Evolutionary conservation across 2,797 vertebrate genomes (phyloP).

Genomic region (Echiichthys vipera): DNA sequence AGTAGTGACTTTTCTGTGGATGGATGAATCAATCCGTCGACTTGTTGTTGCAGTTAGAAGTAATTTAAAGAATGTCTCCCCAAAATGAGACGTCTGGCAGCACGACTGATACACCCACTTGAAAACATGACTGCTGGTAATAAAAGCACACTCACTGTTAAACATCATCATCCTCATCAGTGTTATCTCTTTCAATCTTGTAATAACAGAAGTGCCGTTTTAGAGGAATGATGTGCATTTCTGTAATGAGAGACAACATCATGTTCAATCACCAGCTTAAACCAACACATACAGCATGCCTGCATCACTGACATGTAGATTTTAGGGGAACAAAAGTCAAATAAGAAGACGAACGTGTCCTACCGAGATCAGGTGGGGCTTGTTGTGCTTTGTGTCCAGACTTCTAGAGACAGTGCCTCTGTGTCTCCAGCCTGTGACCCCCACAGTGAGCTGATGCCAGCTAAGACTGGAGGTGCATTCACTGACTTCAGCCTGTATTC

Average conservation of each 20-base stretch:
- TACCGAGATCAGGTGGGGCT: conserved; percentile 79
- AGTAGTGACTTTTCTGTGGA: too few species aligned
- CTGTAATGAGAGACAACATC: background rate
- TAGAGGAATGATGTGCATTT: background rate
- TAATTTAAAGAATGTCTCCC: background rate
- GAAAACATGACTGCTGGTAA: background rate
- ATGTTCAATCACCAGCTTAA: too few species aligned
- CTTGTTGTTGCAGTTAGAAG: too few species aligned
- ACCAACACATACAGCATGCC: background rate
- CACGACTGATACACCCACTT: background rate
- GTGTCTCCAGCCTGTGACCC: conserved; percentile 49
- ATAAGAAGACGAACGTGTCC: conserved; percentile 51
- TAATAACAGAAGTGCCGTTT: background rate
- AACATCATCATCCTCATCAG: background rate
- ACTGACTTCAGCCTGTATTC: conserved; percentile 57
- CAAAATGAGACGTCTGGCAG: background rate
- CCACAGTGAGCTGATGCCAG: conserved; percentile 44
- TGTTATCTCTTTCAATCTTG: background rate
- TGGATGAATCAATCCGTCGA: too few species aligned
- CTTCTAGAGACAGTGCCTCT: conserved; percentile 54
- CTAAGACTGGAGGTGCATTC: conserved; percentile 34
- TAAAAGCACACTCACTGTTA: background rate
- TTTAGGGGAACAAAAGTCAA: background rate
- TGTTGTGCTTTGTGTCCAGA: conserved; percentile 73
- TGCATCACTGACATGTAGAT: conserved; percentile 17